Evolutionary conservation across 30 jellyfish, hydroid and myxozoan genomes (phyloP).

Genomic region (Calvadosia cruxmelitensis): DNA sequence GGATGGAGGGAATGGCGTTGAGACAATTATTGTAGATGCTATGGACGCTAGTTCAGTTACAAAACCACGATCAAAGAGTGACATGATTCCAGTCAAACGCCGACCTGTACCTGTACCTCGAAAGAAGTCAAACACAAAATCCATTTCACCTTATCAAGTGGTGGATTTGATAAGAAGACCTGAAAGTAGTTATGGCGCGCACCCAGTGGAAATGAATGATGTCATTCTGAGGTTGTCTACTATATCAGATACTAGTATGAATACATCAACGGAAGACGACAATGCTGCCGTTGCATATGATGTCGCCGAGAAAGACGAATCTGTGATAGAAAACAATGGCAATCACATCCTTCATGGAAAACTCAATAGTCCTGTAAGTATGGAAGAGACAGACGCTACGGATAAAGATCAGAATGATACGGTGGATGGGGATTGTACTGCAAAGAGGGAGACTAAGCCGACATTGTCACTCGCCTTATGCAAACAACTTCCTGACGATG

Average conservation of each 20-base stretch:
- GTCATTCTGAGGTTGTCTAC: neutral
- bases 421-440: neutral
- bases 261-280: neutral
- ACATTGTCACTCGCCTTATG: too few relatives aligned
- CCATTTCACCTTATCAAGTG: neutral
- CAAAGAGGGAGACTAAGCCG: neutral
- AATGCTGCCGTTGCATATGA: too few relatives aligned
- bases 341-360: too few relatives aligned
- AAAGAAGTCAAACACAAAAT: neutral
- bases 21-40: too few relatives aligned
- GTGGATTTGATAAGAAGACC: neutral
- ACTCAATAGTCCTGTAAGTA: too few relatives aligned
- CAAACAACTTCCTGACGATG: neutral
- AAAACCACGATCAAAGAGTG: neutral
- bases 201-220: neutral
- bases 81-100: neutral
- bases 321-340: too few relatives aligned
- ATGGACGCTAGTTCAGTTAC: neutral
- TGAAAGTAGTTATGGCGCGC: neutral
- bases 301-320: too few relatives aligned
- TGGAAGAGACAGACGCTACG: neutral
- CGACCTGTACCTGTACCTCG: neutral
- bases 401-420: neutral
- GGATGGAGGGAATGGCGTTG: too few relatives aligned
- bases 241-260: neutral